Base-by-base conservation (phyloP, 2,797 vertebrate genomes). In the Miopithecus talapoin region DNA sequence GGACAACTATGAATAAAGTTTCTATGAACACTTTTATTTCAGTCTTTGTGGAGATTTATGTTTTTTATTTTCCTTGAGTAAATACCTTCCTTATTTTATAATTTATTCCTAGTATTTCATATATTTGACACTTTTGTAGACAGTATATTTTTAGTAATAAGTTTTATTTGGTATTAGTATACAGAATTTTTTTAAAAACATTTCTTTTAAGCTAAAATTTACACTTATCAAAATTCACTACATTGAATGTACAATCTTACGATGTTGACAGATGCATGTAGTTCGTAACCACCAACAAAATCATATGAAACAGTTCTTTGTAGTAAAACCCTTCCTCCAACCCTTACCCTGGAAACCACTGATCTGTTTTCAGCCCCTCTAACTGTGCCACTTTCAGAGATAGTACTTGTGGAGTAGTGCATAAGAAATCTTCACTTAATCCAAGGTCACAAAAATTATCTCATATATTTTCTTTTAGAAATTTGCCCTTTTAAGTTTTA, bases 61-160 rank as follows among this genome's bases (percentile, higher is more conserved):
- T 46, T 74, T 64, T 16, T 14, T 48, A 33, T 57, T 87, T 36
- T 5, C 46, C 12, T 50, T 41, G 36, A 28, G 14, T 17, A 30
- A 72, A 50, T 50, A 50, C 1, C 3, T 68, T 83, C 17, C 16
- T 72, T 84, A 86, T 43, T 86, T 93, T 93, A 61, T 53, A 92
- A 61, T 4, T 39, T 55, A n/a, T 43, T 50, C 16, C 11, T 59
- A 30, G 11, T 75, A n/a, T 78, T 86, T 68, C 36, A 46, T 59
- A 70, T 26, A 48, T 50, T 48, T 36, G 13, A 4, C n/a, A 36
- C 33, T 68, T 50, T 79, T 28, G 1, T 21, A 48, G 50, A 41
- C 76, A 74, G 1, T n/a, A 50, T n/a, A 53, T n/a, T 41, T 68
- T 86, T 78, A 43, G 30, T n/a, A 19, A 8, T n/a, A 75, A 48